Conservation (phyloP, 2,888 invertebrate genomes). For the Leistus spinibarbis region DNA sequence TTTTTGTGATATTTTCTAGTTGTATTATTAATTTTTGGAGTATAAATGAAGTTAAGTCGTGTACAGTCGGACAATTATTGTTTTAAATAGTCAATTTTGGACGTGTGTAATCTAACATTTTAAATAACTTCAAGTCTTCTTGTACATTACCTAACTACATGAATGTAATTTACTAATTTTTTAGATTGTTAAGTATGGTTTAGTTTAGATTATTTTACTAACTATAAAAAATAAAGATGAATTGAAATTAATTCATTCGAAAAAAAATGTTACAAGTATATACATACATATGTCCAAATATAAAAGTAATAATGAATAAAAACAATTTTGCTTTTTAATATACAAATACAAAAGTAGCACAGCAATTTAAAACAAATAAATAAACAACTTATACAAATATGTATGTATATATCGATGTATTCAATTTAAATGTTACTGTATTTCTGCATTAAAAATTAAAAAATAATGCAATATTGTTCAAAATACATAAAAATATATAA, state of each 20-base stretch:
- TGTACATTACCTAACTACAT: neutral
- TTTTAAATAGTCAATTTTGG: neutral
- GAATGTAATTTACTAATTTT: neutral
- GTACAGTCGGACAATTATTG: neutral
- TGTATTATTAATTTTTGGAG: neutral
- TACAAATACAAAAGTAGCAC: neutral
- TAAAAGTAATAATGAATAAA: neutral
- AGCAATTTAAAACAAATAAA: neutral
- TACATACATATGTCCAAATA: neutral
- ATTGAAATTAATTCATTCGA: neutral
- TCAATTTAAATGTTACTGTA: slow-evolving; percentile 59
- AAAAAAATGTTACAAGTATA: neutral
- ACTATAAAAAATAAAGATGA: neutral
- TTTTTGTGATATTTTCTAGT: neutral
- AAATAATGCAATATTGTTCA: slow-evolving; percentile 46
- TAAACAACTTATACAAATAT: neutral
- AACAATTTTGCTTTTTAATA: neutral
- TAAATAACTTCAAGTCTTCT: neutral
- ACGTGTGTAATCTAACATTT: neutral
- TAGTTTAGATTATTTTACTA: neutral
- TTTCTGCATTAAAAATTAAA: slow-evolving; percentile 59
- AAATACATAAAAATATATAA: slow-evolving; percentile 17
- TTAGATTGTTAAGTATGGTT: neutral
- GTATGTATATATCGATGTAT: slow-evolving; percentile 50
- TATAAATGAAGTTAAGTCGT: neutral